Evolutionary conservation across 2,888 invertebrate genomes (phyloP), one percentile per base, ranked within the genome.

Genomic region (Lordiphosa andalusiaca): DNA sequence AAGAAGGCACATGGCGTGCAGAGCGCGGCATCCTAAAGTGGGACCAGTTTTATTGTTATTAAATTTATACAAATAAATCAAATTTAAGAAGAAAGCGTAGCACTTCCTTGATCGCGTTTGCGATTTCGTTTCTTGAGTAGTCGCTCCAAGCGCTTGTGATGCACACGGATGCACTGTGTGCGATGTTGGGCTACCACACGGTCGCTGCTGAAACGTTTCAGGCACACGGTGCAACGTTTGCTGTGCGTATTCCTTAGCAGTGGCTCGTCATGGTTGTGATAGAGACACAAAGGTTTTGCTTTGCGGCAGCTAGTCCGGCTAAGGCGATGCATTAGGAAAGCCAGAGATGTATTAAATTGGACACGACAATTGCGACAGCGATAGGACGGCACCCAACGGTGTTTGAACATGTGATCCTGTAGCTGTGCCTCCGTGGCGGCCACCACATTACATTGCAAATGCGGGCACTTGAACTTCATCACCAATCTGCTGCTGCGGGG

Each of bases 1-100:
- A 91, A 91, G 84, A 91, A 91, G 71, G 94, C 94, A 0, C 95
- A 95, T 82, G 94, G 94, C 4, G 68, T 90, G 2, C 87, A 86
- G 63, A 85, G 85, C 66, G 67, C 67, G 30, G 10, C 13, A 33
- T 10, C 13, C 16, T 44, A 33, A 44, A 16, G 67, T 67, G 60
- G 48, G 13, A 7, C 3, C 33, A 44, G 48, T 25, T 40, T 52
- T 73, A 73, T 71, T 67, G 66, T 77, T 70, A 80, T 61, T 30
- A 21, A 10, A 54, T 53, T 58, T 61, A 38, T 56, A 61, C 44
- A 50, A 64, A 60, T 67, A 64, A 55, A 71, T 49, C 49, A 21
- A 33, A 59, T 13, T 39, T 59, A 30, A 69, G 12, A 44, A 50
- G 6, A 21, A 9, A 41, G 6, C 7, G 9, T n/a, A 4, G 6